Conservation (phyloP, 2,888 invertebrate genomes). For the Cabera pusaria region DNA sequence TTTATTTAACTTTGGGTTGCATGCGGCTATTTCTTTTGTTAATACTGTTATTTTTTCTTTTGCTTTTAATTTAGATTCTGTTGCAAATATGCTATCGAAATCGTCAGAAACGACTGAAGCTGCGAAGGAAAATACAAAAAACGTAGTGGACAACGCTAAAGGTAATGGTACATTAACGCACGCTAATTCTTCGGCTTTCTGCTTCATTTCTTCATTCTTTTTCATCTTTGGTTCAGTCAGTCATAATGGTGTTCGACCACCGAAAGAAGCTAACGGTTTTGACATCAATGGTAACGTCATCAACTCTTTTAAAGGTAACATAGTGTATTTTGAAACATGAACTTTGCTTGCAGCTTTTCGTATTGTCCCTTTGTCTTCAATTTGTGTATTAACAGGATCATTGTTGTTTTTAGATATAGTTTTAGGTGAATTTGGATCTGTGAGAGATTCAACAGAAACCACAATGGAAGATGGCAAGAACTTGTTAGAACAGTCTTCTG, state of each 20-base stretch:
- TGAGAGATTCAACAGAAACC: conserved; percentile 34
- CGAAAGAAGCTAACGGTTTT: conserved; percentile 15
- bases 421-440: conserved; percentile 35
- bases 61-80: conserved; percentile 53
- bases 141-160: conserved; percentile 37
- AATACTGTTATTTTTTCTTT: conserved; percentile 28
- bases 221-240: conserved; percentile 35
- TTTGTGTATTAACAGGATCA: conserved; percentile 6
- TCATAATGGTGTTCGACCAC: conserved; percentile 25
- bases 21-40: conserved; percentile 40
- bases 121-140: conserved; percentile 35
- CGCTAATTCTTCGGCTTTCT: conserved; percentile 24
- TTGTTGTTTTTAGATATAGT: conserved; percentile 42
- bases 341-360: conserved; percentile 12
- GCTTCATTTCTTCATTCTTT: conserved; percentile 26
- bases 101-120: conserved; percentile 35
- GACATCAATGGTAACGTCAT: conserved; percentile 26
- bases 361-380: conserved; percentile 12
- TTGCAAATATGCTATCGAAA: conserved; percentile 47
- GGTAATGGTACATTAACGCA: conserved; percentile 34
- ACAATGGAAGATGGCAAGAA: conserved; percentile 34
- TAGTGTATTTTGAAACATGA: too few species aligned
- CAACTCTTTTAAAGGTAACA: conserved; percentile 34
- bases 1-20: conserved; percentile 36
- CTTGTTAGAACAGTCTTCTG: conserved; percentile 38